phyloP scores from a whole-genome alignment of 2,888 invertebrate species.

The Xestia xanthographa region DNA sequence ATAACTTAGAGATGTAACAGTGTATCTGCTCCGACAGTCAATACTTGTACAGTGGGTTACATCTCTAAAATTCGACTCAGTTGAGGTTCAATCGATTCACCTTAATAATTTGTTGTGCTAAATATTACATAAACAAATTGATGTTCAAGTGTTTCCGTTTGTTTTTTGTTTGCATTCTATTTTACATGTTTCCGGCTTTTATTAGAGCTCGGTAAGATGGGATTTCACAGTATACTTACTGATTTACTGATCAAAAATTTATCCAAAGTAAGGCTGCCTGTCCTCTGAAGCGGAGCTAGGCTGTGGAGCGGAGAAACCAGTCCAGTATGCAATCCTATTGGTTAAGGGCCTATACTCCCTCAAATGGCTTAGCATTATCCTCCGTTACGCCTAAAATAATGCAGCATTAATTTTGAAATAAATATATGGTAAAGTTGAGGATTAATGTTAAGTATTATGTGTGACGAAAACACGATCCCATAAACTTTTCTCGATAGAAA shows the following conservation, averaged over 20 bases:
- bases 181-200: neutral
- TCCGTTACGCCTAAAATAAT: too few species aligned
- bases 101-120: conserved; percentile 45
- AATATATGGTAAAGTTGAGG: too few species aligned
- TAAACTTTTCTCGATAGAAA: too few species aligned
- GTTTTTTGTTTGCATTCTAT: neutral
- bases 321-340: too few species aligned
- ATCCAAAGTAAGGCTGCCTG: too few species aligned
- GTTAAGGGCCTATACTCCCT: too few species aligned
- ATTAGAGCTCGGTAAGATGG: neutral
- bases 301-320: too few species aligned
- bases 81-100: conserved; percentile 56
- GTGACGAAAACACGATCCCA: too few species aligned
- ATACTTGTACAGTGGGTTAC: conserved; percentile 39
- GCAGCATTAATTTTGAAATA: too few species aligned
- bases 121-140: conserved; percentile 42
- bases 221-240: neutral
- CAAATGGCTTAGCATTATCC: too few species aligned
- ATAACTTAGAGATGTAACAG: conserved; percentile 34
- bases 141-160: conserved; percentile 4
- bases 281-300: too few species aligned
- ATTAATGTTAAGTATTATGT: too few species aligned
- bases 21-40: neutral
- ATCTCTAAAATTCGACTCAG: conserved; percentile 56
- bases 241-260: neutral